Conservation (phyloP, 2,888 invertebrate species). For the Aphelenchoides bicaudatus region DNA sequence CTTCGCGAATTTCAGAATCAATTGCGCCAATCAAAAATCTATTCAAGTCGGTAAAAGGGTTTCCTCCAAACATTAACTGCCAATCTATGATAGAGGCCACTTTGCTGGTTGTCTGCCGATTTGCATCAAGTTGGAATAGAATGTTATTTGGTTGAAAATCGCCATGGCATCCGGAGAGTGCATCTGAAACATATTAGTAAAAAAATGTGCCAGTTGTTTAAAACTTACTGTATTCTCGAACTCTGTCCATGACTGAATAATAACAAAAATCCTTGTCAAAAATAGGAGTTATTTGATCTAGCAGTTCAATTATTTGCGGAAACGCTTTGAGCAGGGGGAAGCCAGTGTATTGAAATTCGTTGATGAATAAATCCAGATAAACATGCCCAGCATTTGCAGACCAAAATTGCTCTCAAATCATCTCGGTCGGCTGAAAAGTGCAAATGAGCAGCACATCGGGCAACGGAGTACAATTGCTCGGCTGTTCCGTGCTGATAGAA, state of each 20-base stretch:
- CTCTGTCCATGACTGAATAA: background rate
- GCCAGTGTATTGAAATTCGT: slow-evolving; percentile 8
- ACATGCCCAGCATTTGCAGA: background rate
- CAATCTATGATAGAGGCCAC: slow-evolving; percentile 15
- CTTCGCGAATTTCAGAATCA: background rate
- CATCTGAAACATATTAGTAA: slow-evolving; percentile 4
- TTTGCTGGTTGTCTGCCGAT: background rate
- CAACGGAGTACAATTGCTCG: slow-evolving; percentile 3
- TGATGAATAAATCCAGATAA: slow-evolving; percentile 4
- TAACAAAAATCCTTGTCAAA: slow-evolving; percentile 3
- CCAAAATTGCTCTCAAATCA: background rate
- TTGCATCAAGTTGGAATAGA: background rate
- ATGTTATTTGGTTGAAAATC: slow-evolving; percentile 15
- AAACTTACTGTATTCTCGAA: background rate
- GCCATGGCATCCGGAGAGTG: no score
- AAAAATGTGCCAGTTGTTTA: background rate
- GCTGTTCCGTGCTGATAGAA: slow-evolving; percentile 11
- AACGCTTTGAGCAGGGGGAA: background rate
- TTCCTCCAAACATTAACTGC: slow-evolving; percentile 11
- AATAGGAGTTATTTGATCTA: background rate
- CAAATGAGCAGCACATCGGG: background rate
- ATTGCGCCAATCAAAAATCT: background rate
- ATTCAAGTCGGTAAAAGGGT: background rate
- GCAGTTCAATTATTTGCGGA: background rate
- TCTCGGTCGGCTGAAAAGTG: background rate